Evolutionary conservation across 2,797 vertebrate genomes (phyloP), one percentile per base, ranked within the genome.

Genomic region (Salarias fasciatus): DNA sequence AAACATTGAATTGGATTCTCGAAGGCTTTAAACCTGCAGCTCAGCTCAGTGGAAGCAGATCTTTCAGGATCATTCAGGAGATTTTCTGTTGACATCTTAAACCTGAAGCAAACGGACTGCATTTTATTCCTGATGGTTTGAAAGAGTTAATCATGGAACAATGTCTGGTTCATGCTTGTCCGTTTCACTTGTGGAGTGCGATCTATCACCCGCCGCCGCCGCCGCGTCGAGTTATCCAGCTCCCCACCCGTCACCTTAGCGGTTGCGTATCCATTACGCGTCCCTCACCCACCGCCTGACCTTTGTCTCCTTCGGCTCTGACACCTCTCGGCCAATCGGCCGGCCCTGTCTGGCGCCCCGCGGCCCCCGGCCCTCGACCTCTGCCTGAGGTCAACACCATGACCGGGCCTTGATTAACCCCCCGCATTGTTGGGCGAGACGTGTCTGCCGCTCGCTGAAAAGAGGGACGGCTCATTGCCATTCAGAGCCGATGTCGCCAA

Each of bases 331-430:
- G 63, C 82, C 86, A 88, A 85, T 89, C 37, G 10, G 55, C 28
- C 13, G 43, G 53, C 54, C 29, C 57, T 29, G 66, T 88, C 83
- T 88, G 83, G 65, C n/a, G 41, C 77, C 82, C 84, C 83, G 47
- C 50, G 70, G 24, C 77, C 83, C 52, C 8, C 58, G 75, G 80
- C 79, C 78, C 88, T 88, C 89, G 87, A 88, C 88, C 86, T 72
- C 47, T 6, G 33, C 0, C 63, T 64, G 44, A 77, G 83, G 86
- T 87, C 84, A 85, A 86, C 77, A 84, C 88, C 87, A 79, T 87
- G 85, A 85, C 85, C 80, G 81, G 70, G 77, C 78, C 88, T 89
- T 89, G 81, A 91, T 90, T 89, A 89, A 90, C 88, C 82, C 55
- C 79, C 71, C 2, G 57, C 72, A 81, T 89, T 88, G 81, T 90